A percentile compares a stretch with the other conserved stretches of the same genome.
phyloP scores from a whole-genome alignment of 2,797 vertebrate species.

The Remorina albescens region DNA sequence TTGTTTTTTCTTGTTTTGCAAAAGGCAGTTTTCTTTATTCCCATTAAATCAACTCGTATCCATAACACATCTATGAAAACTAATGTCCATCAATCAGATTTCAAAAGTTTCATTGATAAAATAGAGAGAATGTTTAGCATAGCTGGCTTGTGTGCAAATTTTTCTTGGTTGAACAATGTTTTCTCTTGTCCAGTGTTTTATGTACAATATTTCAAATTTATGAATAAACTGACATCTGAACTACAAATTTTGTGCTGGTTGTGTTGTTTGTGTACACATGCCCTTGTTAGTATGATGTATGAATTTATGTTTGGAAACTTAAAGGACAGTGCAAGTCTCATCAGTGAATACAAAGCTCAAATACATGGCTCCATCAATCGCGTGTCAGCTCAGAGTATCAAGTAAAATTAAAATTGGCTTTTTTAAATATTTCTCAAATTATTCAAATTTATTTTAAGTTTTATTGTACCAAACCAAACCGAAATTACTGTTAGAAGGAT shows the following conservation, averaged over 20 bases:
- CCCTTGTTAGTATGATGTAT: too few species aligned
- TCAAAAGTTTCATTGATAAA: not conserved
- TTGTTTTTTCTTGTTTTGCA: conserved; percentile 18
- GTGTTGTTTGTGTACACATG: conserved; percentile 11
- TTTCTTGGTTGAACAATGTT: conserved; percentile 16
- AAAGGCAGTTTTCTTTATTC: conserved; percentile 12
- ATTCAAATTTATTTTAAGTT: too few species aligned
- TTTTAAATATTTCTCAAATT: too few species aligned
- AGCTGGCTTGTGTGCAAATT: conserved; percentile 16
- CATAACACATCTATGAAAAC: conserved; percentile 3
- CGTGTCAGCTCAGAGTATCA: not conserved
- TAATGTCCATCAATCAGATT: not conserved
- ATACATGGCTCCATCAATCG: not conserved
- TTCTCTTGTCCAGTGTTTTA: conserved; percentile 11
- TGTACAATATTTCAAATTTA: conserved; percentile 58
- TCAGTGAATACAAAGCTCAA: not conserved
- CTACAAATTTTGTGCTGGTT: not conserved
- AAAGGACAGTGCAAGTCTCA: not conserved
- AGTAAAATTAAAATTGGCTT: not conserved
- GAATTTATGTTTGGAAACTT: too few species aligned
- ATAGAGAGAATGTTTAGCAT: not conserved
- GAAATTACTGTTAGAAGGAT: not conserved
- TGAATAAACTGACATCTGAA: conserved; percentile 66
- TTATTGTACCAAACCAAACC: not conserved
- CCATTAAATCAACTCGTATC: not conserved